Conservation (phyloP, 1,140 invertebrate species). For the Brevipalpus yothersi region DNA sequence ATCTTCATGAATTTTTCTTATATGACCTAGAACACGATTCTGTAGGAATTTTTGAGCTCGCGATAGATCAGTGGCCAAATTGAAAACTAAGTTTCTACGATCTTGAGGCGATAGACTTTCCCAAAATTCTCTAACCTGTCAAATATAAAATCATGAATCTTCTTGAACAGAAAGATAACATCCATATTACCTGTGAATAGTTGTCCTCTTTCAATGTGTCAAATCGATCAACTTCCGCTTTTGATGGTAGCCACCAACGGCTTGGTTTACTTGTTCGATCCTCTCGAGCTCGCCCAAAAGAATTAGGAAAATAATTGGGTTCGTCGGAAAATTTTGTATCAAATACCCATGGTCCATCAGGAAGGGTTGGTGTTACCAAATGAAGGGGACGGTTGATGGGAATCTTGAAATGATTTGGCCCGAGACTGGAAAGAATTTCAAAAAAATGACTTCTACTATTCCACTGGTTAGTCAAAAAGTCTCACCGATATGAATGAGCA, state of each 20-base stretch:
- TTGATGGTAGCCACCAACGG: neutral
- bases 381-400: constrained; percentile 52
- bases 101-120: constrained; percentile 40
- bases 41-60: constrained; percentile 61
- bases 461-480: neutral
- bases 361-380: constrained; percentile 41
- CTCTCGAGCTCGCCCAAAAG: neutral
- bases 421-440: constrained; percentile 25
- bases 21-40: constrained; percentile 24
- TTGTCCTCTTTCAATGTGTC: constrained; percentile 70
- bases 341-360: constrained; percentile 41
- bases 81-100: constrained; percentile 41
- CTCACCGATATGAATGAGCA: constrained; percentile 59
- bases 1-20: constrained; percentile 22
- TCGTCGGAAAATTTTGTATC: constrained; percentile 19
- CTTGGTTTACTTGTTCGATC: neutral
- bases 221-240: constrained; percentile 28
- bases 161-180: too few relatives aligned
- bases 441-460: neutral
- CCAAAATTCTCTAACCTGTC: constrained; percentile 55
- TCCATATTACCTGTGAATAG: constrained; percentile 43
- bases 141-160: neutral
- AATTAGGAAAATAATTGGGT: constrained; percentile 12
- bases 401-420: constrained; percentile 69
- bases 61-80: constrained; percentile 50